These are phyloP conservation scores for Macropodus opercularis DNA, from an alignment of 2,797 vertebrate genomes.

Conservation along the genomic window DNA sequence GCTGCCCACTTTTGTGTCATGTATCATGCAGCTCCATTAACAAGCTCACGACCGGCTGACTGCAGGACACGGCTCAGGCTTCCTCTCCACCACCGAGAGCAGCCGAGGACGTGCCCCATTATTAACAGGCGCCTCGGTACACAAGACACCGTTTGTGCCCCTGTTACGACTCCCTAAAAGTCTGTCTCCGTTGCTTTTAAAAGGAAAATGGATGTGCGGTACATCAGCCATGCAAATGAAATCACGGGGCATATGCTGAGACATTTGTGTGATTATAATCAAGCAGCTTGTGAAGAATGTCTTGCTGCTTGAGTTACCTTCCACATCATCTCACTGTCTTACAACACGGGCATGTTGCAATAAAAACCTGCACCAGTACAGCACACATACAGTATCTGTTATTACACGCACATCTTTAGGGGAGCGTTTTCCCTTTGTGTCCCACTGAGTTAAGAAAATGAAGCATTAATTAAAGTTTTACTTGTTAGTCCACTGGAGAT, in stretches of 20 bases:
- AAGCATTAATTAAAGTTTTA: too few relatives aligned
- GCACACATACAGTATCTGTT: background rate
- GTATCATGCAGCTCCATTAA: constrained; percentile 61
- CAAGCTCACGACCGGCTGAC: constrained; percentile 34
- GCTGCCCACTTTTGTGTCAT: constrained; percentile 48
- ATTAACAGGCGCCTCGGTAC: constrained; percentile 50
- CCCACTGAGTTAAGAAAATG: background rate
- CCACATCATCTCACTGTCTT: background rate
- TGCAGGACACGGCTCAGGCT: constrained; percentile 3
- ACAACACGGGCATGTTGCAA: background rate
- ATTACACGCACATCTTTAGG: too few relatives aligned
- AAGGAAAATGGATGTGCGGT: constrained; percentile 14
- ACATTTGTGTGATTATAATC: constrained; percentile 37
- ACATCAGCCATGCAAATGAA: constrained; percentile 41
- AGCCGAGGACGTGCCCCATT: constrained; percentile 43
- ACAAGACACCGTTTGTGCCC: constrained; percentile 27
- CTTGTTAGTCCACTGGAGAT: background rate
- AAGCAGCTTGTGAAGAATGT: constrained; percentile 14
- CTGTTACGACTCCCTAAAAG: constrained; percentile 27
- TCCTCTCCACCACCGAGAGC: constrained; percentile 23
- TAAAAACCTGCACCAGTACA: background rate
- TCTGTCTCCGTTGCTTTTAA: constrained; percentile 48
- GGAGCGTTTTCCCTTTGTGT: too few relatives aligned
- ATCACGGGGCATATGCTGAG: constrained; percentile 25
- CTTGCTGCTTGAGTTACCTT: constrained; percentile 5